Evolutionary conservation across 1,140 invertebrate species (phyloP), one percentile per base, ranked within the genome.

Genomic region (Leptinotarsa defecta): DNA sequence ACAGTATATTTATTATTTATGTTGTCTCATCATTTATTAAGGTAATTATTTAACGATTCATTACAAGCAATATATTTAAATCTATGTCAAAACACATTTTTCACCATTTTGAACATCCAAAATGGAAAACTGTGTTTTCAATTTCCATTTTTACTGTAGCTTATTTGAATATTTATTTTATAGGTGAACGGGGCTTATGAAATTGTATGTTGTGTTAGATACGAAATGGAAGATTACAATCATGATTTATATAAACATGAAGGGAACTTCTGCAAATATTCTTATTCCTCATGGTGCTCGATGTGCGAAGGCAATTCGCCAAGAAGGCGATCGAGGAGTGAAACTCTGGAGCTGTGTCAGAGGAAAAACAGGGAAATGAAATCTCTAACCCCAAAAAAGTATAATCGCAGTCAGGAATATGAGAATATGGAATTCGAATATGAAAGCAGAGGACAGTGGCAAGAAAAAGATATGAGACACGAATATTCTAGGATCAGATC

Each of bases 371-470:
- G 79, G 57, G 83, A 85, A 68, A 82, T 84, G 77, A 84, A 83
- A 76, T 80, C 74, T 8, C 68, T 81, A 24, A 81, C 81, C n/a
- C 78, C 83, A 48, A 84, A 84, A 69, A 85, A 83, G 71, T 81
- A 83, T 68, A 74, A 76, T 62, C 76, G 75, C 57, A 80, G 79
- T 48, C 75, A 78, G 69, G 84, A 84, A 70, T 84, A 80, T 71
- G 83, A 84, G 77, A 85, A 85, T 76, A 81, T 83, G 81, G 83
- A 84, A 62, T 65, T 84, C 22, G 83, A 85, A 68, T 84, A 81
- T 74, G 80, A 84, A 61, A 74, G 49, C 34, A 81, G 74, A 63
- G 73, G 75, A 13, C 65, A 74, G 13, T 76, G 73, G 71, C 76
- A 79, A 68, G 81, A 83, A 24, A 68, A 79, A 71, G 81, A 83